Evolutionary conservation across 2,797 vertebrate genomes (phyloP).

Genomic region (Acestrorhynchus altus): DNA sequence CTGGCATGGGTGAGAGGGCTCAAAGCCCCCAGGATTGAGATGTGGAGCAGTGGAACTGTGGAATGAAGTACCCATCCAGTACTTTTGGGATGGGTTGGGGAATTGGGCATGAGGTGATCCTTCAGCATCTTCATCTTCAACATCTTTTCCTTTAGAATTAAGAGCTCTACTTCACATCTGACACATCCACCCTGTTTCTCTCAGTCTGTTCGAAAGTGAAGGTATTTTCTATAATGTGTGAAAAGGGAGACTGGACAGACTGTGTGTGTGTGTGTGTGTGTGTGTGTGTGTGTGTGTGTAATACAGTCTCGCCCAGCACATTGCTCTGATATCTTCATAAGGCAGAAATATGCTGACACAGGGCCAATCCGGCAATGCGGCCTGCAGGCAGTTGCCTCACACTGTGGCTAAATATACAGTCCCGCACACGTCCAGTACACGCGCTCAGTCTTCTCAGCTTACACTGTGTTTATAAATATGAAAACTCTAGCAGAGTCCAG

Average conservation of each 20-base stretch:
- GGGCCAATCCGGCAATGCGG: constrained; percentile 52
- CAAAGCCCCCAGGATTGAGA: too few relatives aligned
- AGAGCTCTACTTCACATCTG: constrained; percentile 1
- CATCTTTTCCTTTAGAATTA: not conserved
- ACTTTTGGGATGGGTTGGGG: too few relatives aligned
- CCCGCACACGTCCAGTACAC: constrained; percentile 39
- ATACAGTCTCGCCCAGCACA: not conserved
- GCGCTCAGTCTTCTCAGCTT: constrained; percentile 62
- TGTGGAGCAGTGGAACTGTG: too few relatives aligned
- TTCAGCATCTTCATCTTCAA: too few relatives aligned
- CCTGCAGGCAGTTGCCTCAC: constrained; percentile 62
- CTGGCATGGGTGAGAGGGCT: too few relatives aligned
- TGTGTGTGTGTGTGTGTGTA: constrained; percentile 14
- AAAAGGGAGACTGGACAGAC: not conserved
- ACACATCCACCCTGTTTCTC: not conserved
- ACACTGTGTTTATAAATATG: constrained; percentile 68
- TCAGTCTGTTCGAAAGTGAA: not conserved
- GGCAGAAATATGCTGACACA: constrained; percentile 56
- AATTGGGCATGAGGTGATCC: too few relatives aligned
- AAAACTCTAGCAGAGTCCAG: constrained; percentile 59
- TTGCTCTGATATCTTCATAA: constrained; percentile 20
- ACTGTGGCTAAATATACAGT: constrained; percentile 68
- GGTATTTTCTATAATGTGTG: not conserved
- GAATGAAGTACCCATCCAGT: too few relatives aligned
- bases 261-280: not conserved